These are phyloP conservation scores for Electrona antarctica DNA, from an alignment of 2,113 vertebrate genomes.

Conservation along the genomic window DNA sequence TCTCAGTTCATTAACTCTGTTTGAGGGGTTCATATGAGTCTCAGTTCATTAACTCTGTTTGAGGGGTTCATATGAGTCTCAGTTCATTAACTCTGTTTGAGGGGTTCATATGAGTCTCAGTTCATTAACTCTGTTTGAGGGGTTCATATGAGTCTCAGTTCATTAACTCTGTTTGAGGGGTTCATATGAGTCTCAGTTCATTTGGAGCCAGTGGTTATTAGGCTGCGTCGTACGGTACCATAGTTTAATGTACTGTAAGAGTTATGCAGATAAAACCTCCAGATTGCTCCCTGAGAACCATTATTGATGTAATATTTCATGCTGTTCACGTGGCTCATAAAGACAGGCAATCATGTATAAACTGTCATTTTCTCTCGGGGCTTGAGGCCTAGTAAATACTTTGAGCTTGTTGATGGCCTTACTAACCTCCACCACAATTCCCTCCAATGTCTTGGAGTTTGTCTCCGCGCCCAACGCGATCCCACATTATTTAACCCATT, in stretches of 20 bases:
- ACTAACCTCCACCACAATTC: constrained; percentile 59
- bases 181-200: neutral
- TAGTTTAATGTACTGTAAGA: constrained; percentile 13
- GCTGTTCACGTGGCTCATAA: constrained; percentile 54
- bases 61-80: no score
- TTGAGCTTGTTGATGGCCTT: constrained; percentile 54
- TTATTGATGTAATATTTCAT: constrained; percentile 57
- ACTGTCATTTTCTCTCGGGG: constrained; percentile 50
- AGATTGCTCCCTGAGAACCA: constrained; percentile 24
- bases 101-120: no score
- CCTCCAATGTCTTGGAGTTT: constrained; percentile 49
- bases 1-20: no score
- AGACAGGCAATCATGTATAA: constrained; percentile 49
- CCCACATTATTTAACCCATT: constrained; percentile 57
- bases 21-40: no score
- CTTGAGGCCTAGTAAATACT: constrained; percentile 57
- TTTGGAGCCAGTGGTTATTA: neutral
- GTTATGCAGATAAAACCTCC: constrained; percentile 38
- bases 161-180: neutral
- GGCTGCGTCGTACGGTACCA: neutral
- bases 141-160: no score
- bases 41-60: no score
- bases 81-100: no score
- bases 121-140: no score
- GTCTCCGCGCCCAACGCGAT: constrained; percentile 60